Conservation (phyloP, 2,113 vertebrate species). For the Calyptommatus sinebrachiatus region DNA sequence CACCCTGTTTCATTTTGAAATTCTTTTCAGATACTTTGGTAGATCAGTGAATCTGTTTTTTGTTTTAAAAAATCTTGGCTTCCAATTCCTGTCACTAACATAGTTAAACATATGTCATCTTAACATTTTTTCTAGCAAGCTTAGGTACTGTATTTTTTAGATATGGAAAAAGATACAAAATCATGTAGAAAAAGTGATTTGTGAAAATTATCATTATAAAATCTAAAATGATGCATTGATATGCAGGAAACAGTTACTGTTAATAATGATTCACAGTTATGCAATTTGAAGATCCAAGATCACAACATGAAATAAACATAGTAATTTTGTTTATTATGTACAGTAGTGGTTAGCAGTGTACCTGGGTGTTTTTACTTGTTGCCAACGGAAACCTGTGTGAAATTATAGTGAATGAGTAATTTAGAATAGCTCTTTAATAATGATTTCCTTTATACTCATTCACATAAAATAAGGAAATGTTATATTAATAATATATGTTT, state of each 20-base stretch:
- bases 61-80: constrained; percentile 43
- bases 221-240: constrained; percentile 62
- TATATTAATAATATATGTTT: constrained; percentile 53
- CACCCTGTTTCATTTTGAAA: constrained; percentile 39
- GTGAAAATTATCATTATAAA: constrained; percentile 71
- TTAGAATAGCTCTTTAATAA: constrained; percentile 58
- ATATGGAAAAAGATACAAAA: constrained; percentile 79
- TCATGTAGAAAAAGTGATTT: constrained; percentile 78
- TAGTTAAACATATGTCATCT: constrained; percentile 44
- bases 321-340: constrained; percentile 61
- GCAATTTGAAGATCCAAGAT: constrained; percentile 66
- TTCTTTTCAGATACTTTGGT: constrained; percentile 31
- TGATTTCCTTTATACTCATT: constrained; percentile 44
- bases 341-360: too few relatives aligned
- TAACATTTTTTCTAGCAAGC: neutral
- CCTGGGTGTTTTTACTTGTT: constrained; percentile 38
- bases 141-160: constrained; percentile 70
- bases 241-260: constrained; percentile 63
- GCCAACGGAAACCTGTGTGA: constrained; percentile 71
- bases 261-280: constrained; percentile 61
- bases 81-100: constrained; percentile 42
- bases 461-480: constrained; percentile 56
- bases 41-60: constrained; percentile 46
- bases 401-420: constrained; percentile 69
- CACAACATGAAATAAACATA: constrained; percentile 67